Conservation (phyloP, 35 echinoderm and acorn worm species). For the Heliocidaris tuberculata region DNA sequence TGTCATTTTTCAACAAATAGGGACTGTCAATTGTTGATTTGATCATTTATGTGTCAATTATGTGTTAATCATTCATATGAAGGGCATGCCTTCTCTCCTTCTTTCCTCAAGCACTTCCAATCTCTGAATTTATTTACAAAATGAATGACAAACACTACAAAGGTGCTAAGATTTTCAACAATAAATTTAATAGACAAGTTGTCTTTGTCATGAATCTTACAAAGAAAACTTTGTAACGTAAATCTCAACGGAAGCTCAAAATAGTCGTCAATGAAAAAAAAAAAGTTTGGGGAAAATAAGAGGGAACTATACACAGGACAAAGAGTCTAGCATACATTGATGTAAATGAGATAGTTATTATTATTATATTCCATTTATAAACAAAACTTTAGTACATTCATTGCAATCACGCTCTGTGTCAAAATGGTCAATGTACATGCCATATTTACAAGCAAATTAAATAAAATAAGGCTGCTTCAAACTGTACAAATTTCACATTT, state of each 20-base stretch:
- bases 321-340: not conserved
- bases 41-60: too few species aligned
- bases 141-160: not conserved
- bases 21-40: too few species aligned
- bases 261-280: not conserved
- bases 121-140: too few species aligned
- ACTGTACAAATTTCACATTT: not conserved
- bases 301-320: not conserved
- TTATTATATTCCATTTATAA: slow-evolving; percentile 14
- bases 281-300: not conserved
- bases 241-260: slow-evolving; percentile 10
- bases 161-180: not conserved
- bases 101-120: too few species aligned
- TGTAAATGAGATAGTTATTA: not conserved
- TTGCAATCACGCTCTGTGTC: not conserved
- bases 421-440: slow-evolving; percentile 36
- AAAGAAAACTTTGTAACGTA: slow-evolving; percentile 13
- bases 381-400: slow-evolving; percentile 9
- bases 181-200: slow-evolving; percentile 4
- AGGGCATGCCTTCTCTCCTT: too few species aligned
- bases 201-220: not conserved
- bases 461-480: not conserved
- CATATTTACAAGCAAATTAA: slow-evolving; percentile 28
- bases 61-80: too few species aligned
- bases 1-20: too few species aligned